Conservation (phyloP, 2,113 vertebrate species). For the Climacteris rufus region DNA sequence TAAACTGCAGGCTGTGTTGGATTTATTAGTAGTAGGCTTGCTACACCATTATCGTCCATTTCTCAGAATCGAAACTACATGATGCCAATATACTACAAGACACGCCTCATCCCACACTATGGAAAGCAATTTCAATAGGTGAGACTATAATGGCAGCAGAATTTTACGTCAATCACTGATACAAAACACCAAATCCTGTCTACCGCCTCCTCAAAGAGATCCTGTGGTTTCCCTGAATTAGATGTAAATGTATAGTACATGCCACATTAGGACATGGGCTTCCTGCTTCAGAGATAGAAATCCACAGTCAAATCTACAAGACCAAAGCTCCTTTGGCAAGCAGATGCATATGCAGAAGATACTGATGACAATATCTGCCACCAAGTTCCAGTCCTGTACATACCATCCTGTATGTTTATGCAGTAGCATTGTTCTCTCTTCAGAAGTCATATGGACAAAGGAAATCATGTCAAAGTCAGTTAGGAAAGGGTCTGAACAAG, state of each 20-base stretch:
- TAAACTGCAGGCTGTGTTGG: neutral
- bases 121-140: neutral
- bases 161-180: neutral
- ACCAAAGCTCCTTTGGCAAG: neutral
- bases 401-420: neutral
- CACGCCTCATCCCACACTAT: neutral
- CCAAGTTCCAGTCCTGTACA: neutral
- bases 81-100: fast-evolving
- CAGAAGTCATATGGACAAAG: neutral
- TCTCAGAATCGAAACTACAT: neutral
- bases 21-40: neutral
- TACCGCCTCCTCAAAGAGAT: neutral
- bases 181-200: neutral
- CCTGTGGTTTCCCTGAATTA: neutral
- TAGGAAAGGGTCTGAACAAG: neutral
- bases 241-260: neutral
- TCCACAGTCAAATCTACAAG: neutral
- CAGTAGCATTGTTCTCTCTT: neutral
- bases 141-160: neutral
- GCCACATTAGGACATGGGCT: neutral
- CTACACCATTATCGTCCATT: neutral
- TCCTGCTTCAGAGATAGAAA: neutral
- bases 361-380: neutral
- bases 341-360: neutral
- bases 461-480: neutral